These are phyloP conservation scores for Halotydeus destructor DNA, from an alignment of 1,140 invertebrate genomes.

Conservation along the genomic window DNA sequence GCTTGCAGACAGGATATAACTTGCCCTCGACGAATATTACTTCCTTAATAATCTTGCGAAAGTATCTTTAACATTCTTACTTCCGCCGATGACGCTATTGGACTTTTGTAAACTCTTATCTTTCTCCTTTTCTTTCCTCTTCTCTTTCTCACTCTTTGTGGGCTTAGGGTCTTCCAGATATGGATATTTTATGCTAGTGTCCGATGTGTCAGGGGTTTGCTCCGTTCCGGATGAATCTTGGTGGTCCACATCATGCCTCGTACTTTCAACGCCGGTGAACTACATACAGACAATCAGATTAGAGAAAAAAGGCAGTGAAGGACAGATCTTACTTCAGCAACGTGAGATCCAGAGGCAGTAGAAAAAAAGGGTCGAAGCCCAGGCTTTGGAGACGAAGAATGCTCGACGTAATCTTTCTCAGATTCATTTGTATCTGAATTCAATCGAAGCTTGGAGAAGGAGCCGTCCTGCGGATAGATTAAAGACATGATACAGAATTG, in stretches of 20 bases:
- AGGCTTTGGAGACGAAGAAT: background rate
- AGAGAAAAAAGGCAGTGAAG: background rate
- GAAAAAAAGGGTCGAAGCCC: background rate
- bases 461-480: background rate
- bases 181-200: slow-evolving; percentile 5
- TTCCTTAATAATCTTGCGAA: too few species aligned
- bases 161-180: too few species aligned
- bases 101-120: too few species aligned
- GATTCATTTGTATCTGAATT: background rate
- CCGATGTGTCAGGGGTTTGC: slow-evolving; percentile 13
- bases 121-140: too few species aligned
- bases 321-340: background rate
- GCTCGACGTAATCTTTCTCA: background rate
- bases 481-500: background rate
- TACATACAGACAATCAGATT: slow-evolving; percentile 25
- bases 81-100: too few species aligned
- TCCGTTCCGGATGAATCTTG: slow-evolving; percentile 33
- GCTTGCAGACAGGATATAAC: too few species aligned
- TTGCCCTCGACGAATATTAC: too few species aligned
- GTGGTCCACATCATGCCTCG: too few species aligned
- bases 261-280: slow-evolving; percentile 3
- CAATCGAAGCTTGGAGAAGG: background rate
- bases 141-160: too few species aligned
- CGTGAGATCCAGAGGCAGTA: background rate
- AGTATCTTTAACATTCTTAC: too few species aligned